These are phyloP conservation scores for Xenentodon cancila DNA, from an alignment of 2,797 vertebrate genomes.

Conservation along the genomic window DNA sequence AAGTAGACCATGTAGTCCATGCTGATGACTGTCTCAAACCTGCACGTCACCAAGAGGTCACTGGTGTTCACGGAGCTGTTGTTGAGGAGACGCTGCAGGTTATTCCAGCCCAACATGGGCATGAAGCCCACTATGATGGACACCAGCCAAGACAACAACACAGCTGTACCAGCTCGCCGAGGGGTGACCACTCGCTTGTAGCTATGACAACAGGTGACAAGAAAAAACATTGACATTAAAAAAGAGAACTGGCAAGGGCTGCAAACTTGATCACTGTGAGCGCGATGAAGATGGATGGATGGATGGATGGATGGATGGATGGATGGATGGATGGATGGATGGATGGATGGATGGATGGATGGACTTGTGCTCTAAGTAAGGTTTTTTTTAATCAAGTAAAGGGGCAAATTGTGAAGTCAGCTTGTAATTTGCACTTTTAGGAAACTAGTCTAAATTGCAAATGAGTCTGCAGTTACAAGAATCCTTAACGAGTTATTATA, in stretches of 20 bases:
- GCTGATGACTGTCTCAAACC: conserved; percentile 95
- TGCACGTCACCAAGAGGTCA: conserved; percentile 85
- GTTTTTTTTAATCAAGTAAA: no score
- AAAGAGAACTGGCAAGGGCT: background rate
- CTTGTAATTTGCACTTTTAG: no score
- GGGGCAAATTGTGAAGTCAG: no score
- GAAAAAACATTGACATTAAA: conserved; percentile 4
- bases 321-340: no score
- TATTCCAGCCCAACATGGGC: conserved; percentile 97
- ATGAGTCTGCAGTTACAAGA: no score
- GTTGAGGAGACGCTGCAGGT: conserved; percentile 78
- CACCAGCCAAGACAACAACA: conserved; percentile 91
- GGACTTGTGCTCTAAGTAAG: no score
- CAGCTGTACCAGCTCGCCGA: conserved; percentile 86
- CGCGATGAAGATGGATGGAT: no score
- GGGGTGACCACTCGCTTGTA: conserved; percentile 93
- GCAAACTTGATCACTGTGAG: no score
- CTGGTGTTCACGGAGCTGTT: conserved; percentile 71
- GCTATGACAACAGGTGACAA: conserved; percentile 71
- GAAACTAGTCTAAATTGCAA: no score
- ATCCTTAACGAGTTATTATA: no score
- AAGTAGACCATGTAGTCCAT: conserved; percentile 99
- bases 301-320: no score
- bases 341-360: no score
- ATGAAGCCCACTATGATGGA: conserved; percentile 93